phyloP scores from a whole-genome alignment of 2,797 vertebrate genomes.

The Sebastes paucispinis region DNA sequence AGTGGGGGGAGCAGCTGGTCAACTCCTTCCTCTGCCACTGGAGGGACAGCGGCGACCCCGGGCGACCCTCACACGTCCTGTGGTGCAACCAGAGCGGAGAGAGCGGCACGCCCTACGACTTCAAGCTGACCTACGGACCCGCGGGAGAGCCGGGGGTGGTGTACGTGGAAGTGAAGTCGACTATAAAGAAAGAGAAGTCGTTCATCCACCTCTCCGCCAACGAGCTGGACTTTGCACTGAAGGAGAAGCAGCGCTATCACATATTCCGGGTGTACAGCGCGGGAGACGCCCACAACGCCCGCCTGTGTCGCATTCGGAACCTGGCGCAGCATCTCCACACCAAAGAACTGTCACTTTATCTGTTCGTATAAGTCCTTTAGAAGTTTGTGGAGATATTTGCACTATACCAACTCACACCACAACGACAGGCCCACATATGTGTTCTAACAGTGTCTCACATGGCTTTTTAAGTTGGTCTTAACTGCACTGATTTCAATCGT shows the following conservation, averaged over 20 bases:
- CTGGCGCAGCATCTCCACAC: slow-evolving; percentile 84
- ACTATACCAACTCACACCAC: neutral
- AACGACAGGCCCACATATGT: neutral
- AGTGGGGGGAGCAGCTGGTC: slow-evolving; percentile 85
- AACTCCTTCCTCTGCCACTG: slow-evolving; percentile 81
- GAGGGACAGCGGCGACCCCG: slow-evolving; percentile 60
- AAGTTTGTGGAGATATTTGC: slow-evolving; percentile 3
- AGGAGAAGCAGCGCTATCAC: slow-evolving; percentile 79
- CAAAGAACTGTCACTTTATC: slow-evolving; percentile 79
- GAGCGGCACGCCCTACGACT: slow-evolving; percentile 83
- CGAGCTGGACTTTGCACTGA: slow-evolving; percentile 83
- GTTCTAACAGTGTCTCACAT: neutral
- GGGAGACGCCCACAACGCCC: slow-evolving; percentile 74
- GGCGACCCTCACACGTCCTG: slow-evolving; percentile 60
- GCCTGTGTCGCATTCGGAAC: slow-evolving; percentile 82
- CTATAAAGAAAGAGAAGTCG: slow-evolving; percentile 76
- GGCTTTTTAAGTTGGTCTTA: neutral
- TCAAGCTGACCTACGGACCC: slow-evolving; percentile 68
- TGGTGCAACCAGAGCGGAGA: slow-evolving; percentile 83
- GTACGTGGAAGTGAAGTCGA: slow-evolving; percentile 85
- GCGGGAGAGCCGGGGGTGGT: slow-evolving; percentile 20
- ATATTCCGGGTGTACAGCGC: slow-evolving; percentile 82
- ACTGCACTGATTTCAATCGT: slow-evolving; percentile 35
- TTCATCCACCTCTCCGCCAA: slow-evolving; percentile 83
- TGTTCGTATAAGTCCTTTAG: slow-evolving; percentile 73